Base-by-base conservation (phyloP, 2,113 vertebrate species). In the Sminthopsis crassicaudata region DNA sequence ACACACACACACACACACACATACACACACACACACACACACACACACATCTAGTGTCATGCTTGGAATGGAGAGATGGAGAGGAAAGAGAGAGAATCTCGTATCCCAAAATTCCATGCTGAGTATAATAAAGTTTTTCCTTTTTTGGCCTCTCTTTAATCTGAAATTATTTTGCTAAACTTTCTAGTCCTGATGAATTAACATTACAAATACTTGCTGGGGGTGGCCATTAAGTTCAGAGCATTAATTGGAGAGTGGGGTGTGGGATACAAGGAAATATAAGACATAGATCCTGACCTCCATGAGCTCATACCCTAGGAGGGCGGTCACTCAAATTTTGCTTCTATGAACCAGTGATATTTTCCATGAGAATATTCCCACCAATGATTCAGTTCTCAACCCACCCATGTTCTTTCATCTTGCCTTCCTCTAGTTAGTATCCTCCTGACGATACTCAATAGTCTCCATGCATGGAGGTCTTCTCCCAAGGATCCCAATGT, bases 101-200 rank as follows among this genome's bases (percentile, higher is more conserved):
- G 46, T 8, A n/a, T 30, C 50, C 46, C 48, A 48, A 1, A 57
- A 0, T 0, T n/a, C 84, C 19, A 96, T 1, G 57, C 16, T 50
- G 53, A 8, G 48, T 90, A 30, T 60, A 97, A 96, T 97, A 97
- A 97, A 97, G 12, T 42, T 14, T 48, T 10, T 57, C 19, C 27
- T 36, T 67, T 48, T 48, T 48, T 48, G 48, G 3, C 5, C 14
- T 91, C 30, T 30, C 53, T 89, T 90, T 91, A 9, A n/a, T 94
- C 46, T 96, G 52, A 46, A 57, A 22, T 22, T 11, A n/a, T 92
- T 46, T 94, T 94, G 57, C 0, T 48, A 36, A 67, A 67, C 30
- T 67, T 67, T 36, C 60, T 67, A 12, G 2, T 36, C 48, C 36
- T 67, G 60, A 67, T 67, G 60, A 36, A 67, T 36, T 67, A 14